phyloP scores from a whole-genome alignment of 2,113 vertebrate species.

The Parus major region DNA sequence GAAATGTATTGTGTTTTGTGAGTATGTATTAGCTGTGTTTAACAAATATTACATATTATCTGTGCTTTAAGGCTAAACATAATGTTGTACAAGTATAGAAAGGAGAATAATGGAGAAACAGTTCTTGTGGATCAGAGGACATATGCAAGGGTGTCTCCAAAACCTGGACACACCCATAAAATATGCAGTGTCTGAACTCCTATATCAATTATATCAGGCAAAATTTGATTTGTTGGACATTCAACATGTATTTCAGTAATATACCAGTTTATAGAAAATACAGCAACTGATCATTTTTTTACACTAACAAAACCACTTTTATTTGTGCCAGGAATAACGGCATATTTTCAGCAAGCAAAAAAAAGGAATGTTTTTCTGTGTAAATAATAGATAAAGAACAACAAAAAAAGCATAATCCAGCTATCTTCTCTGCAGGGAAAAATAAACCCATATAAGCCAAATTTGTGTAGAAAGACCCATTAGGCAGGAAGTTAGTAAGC shows the following conservation, averaged over 20 bases:
- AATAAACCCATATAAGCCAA: slow-evolving; percentile 59
- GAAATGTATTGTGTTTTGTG: not conserved
- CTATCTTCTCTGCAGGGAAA: slow-evolving; percentile 59
- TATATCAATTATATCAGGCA: not conserved
- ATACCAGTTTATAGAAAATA: not conserved
- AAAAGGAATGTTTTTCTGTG: slow-evolving; percentile 50
- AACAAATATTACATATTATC: not conserved
- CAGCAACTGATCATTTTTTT: slow-evolving; percentile 21
- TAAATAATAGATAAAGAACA: slow-evolving; percentile 79
- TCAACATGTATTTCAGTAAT: not conserved
- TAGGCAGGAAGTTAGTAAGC: slow-evolving; percentile 75
- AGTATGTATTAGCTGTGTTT: not conserved
- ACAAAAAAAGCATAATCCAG: slow-evolving; percentile 53
- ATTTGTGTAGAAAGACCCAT: slow-evolving; percentile 69
- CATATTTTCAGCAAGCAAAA: slow-evolving; percentile 51
- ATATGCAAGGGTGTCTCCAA: not conserved
- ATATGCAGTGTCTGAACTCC: not conserved
- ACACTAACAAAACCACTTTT: not conserved
- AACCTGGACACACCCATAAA: not conserved
- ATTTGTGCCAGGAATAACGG: slow-evolving; percentile 70
- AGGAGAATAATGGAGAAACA: not conserved
- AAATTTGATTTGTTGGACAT: not conserved
- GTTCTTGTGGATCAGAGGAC: not conserved
- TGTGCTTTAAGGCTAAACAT: not conserved
- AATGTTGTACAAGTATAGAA: not conserved